phyloP scores from a whole-genome alignment of 2,113 vertebrate species.

The Numida meleagris region DNA sequence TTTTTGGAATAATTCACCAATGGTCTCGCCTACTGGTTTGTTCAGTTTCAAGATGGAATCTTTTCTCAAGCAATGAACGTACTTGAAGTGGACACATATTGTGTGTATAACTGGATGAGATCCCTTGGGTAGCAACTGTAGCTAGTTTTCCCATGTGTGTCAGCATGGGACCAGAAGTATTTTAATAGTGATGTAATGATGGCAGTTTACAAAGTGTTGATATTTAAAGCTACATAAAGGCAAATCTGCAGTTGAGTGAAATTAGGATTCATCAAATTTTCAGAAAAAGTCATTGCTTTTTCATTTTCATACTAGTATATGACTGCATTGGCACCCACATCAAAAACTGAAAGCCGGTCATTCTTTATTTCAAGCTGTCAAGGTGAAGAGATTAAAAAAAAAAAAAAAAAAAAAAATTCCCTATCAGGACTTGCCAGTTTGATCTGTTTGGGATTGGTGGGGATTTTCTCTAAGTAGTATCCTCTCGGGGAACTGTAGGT shows the following conservation, averaged over 20 bases:
- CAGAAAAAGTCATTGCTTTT: background rate
- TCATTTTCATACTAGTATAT: background rate
- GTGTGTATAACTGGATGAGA: background rate
- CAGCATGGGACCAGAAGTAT: background rate
- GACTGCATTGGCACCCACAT: background rate
- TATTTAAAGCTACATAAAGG: background rate
- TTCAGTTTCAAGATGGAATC: background rate
- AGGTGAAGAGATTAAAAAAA: background rate
- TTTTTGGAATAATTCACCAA: background rate
- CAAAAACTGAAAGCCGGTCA: background rate
- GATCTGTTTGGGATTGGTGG: background rate
- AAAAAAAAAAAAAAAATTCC: background rate
- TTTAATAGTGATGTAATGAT: background rate
- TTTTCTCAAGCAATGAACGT: background rate
- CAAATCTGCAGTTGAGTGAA: background rate
- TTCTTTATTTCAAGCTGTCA: constrained; percentile 10
- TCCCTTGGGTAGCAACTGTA: background rate
- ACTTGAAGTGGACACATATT: background rate
- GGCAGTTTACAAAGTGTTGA: background rate
- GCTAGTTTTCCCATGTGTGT: background rate
- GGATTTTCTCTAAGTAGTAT: background rate
- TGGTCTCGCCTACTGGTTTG: background rate
- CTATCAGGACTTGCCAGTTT: background rate
- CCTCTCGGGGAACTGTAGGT: background rate
- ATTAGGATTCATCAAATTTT: background rate